These are phyloP conservation scores for Asteroscopus sphinx DNA, from an alignment of 2,888 invertebrate genomes.

Conservation along the genomic window DNA sequence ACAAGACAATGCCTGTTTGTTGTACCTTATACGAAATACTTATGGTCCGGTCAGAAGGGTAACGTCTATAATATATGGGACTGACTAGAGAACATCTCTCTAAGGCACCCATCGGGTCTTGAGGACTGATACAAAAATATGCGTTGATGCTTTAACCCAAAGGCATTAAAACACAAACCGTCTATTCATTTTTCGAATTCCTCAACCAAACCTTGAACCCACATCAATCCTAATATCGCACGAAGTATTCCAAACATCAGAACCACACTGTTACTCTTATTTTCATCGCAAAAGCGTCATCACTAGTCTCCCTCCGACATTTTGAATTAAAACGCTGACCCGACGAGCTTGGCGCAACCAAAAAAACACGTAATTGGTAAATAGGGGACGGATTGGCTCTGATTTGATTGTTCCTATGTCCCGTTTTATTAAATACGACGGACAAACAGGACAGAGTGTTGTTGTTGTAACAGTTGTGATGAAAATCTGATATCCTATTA, in stretches of 20 bases:
- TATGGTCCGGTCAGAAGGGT: too few relatives aligned
- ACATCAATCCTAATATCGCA: conserved; percentile 3
- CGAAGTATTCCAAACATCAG: conserved; percentile 9
- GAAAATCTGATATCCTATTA: conserved; percentile 12
- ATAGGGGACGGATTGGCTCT: conserved; percentile 68
- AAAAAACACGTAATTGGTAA: conserved; percentile 78
- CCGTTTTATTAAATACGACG: conserved; percentile 56
- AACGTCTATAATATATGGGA: too few relatives aligned
- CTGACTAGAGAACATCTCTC: too few relatives aligned
- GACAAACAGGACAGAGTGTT: conserved; percentile 7
- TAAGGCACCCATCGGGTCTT: too few relatives aligned
- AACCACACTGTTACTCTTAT: conserved; percentile 11
- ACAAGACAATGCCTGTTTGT: too few relatives aligned
- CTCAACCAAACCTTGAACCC: background rate
- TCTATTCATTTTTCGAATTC: background rate
- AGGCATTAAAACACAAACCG: too few relatives aligned
- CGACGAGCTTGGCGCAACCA: conserved; percentile 64
- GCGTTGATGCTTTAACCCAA: too few relatives aligned
- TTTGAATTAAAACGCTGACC: conserved; percentile 65
- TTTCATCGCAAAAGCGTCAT: conserved; percentile 49
- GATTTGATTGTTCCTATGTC: conserved; percentile 59
- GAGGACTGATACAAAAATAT: too few relatives aligned
- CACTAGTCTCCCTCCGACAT: conserved; percentile 57
- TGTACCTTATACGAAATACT: too few relatives aligned
- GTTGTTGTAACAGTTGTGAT: background rate